These are phyloP conservation scores for Aspidapion aeneum DNA, from an alignment of 2,888 invertebrate species.

Conservation along the genomic window DNA sequence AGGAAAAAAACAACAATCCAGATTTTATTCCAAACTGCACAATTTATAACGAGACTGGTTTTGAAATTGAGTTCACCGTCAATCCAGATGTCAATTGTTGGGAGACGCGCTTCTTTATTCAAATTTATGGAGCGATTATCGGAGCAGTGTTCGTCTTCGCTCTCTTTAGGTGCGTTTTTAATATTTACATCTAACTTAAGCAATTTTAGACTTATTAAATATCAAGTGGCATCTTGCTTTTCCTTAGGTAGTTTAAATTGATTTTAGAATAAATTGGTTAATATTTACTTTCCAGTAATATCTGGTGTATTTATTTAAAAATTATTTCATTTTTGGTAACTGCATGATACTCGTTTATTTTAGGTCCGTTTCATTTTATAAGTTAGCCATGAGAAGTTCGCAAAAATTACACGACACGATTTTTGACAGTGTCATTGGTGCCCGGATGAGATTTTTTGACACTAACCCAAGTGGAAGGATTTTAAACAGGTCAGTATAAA, in stretches of 20 bases:
- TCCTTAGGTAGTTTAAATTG: too few species aligned
- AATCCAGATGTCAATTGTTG: conserved; percentile 7
- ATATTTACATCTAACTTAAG: too few species aligned
- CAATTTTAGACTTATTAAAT: too few species aligned
- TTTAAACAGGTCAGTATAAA: conserved; percentile 61
- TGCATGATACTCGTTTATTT: too few species aligned
- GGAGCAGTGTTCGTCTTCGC: conserved; percentile 53
- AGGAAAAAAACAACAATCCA: conserved; percentile 31
- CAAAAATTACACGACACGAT: conserved; percentile 66
- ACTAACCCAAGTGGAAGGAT: conserved; percentile 79
- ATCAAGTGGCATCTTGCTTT: too few species aligned
- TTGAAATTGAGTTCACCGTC: conserved; percentile 1
- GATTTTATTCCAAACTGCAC: neutral
- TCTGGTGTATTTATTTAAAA: too few species aligned
- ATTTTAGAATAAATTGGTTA: too few species aligned
- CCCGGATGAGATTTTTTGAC: conserved; percentile 73
- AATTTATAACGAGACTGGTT: neutral
- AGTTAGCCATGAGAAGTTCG: conserved; percentile 61
- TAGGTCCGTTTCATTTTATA: conserved; percentile 62
- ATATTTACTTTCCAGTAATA: too few species aligned
- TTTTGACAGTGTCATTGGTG: conserved; percentile 58
- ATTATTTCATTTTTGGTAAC: too few species aligned
- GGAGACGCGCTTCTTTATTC: conserved; percentile 51
- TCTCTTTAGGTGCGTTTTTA: conserved; percentile 55
- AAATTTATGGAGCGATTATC: conserved; percentile 59